These are phyloP conservation scores for Liolophura sinensis DNA, from an alignment of 1,140 invertebrate species.

Conservation along the genomic window DNA sequence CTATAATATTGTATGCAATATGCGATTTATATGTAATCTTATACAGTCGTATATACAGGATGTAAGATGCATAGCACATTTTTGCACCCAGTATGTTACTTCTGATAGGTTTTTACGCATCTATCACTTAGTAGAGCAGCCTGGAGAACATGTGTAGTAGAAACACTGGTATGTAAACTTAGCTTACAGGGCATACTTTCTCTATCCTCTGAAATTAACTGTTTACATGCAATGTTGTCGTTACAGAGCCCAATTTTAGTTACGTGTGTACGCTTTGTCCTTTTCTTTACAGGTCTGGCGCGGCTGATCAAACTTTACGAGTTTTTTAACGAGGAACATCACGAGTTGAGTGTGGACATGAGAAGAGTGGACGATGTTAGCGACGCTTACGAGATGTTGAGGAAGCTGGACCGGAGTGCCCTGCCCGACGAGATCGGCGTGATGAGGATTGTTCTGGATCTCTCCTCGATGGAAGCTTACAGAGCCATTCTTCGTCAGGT, in stretches of 20 bases:
- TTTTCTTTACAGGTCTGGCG: conserved; percentile 21
- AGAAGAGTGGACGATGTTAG: conserved; percentile 17
- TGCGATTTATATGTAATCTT: no score
- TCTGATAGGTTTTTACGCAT: no score
- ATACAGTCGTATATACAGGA: no score
- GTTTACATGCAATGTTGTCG: not conserved
- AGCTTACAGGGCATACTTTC: no score
- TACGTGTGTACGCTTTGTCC: not conserved
- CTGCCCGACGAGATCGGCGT: conserved; percentile 14
- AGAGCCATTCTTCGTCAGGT: conserved; percentile 40
- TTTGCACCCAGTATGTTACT: no score
- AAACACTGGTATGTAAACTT: no score
- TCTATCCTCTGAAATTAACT: conserved; percentile 1
- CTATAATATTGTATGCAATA: no score
- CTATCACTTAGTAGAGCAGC: no score
- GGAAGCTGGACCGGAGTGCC: conserved; percentile 12
- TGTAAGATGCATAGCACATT: no score
- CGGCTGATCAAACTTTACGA: conserved; percentile 22
- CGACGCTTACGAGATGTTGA: conserved; percentile 16
- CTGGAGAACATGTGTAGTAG: no score
- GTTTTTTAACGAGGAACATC: conserved; percentile 17
- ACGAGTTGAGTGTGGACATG: conserved; percentile 21
- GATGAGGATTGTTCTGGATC: conserved; percentile 42
- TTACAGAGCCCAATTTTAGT: not conserved
- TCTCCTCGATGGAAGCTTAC: conserved; percentile 33